Evolutionary conservation across 2,888 invertebrate species (phyloP).

Genomic region (Frankliniella fusca): DNA sequence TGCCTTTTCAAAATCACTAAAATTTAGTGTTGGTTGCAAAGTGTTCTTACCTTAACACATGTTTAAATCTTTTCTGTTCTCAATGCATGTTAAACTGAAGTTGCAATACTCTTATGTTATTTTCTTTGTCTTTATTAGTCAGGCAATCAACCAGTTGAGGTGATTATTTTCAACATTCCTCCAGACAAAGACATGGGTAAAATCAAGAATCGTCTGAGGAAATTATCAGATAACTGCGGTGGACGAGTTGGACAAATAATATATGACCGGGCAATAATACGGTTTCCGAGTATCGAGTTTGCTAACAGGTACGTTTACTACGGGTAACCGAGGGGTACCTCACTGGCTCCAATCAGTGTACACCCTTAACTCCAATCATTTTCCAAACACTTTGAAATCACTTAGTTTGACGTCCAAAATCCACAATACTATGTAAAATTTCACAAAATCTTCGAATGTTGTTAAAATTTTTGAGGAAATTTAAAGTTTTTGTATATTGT

Average conservation of each 20-base stretch:
- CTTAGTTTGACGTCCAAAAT: no score
- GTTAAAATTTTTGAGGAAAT: no score
- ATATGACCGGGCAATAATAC: slow-evolving; percentile 60
- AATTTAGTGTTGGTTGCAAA: background rate
- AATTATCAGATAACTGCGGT: slow-evolving; percentile 74
- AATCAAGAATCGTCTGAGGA: slow-evolving; percentile 60
- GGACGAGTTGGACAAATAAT: slow-evolving; percentile 66
- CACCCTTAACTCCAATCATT: no score
- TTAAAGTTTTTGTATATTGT: no score
- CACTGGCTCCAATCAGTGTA: no score
- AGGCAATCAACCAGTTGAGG: slow-evolving; percentile 51
- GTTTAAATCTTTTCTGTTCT: background rate
- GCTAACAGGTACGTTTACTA: slow-evolving; percentile 59
- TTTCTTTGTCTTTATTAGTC: slow-evolving; percentile 39
- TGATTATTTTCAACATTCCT: slow-evolving; percentile 67
- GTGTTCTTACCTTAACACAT: background rate
- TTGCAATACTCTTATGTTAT: slow-evolving; percentile 3
- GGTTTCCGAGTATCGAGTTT: slow-evolving; percentile 66
- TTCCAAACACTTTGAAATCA: no score
- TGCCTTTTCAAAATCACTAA: background rate
- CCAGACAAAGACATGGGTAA: slow-evolving; percentile 55
- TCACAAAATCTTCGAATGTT: no score
- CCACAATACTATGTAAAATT: no score
- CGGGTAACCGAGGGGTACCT: no score
- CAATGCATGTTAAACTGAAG: no score